phyloP scores from a whole-genome alignment of 2,113 vertebrate genomes.

The Crotalus helleri region DNA sequence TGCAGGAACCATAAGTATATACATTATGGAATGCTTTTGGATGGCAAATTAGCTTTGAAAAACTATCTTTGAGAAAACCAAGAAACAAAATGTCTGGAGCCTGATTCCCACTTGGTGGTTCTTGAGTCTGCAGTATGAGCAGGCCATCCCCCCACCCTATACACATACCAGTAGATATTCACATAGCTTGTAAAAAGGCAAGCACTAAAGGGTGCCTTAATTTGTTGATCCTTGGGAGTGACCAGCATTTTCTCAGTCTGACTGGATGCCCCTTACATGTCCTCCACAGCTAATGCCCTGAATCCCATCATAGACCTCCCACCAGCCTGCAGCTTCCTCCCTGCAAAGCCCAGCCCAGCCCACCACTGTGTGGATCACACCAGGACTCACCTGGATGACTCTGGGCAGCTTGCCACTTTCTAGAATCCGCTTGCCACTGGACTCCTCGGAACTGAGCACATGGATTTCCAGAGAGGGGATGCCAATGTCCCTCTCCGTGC shows the following conservation, averaged over 20 bases:
- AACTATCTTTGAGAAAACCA: background rate
- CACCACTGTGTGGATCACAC: accelerated
- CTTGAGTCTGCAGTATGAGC: background rate
- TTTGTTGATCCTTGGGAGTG: background rate
- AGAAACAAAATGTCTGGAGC: background rate
- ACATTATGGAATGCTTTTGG: background rate
- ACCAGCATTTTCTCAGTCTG: background rate
- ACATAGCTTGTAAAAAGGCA: background rate
- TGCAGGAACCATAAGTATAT: background rate
- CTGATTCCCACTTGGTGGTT: background rate
- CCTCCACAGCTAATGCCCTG: background rate
- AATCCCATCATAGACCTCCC: too few relatives aligned
- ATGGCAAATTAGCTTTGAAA: background rate
- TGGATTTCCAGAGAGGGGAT: conserved; percentile 76
- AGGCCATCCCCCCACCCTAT: background rate
- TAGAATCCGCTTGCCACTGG: conserved; percentile 60
- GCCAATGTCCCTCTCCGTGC: background rate
- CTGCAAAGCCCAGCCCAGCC: background rate
- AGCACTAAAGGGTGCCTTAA: background rate
- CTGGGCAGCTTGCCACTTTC: conserved; percentile 65
- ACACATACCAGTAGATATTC: background rate
- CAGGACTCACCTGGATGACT: conserved; percentile 66
- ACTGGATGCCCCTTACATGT: too few relatives aligned
- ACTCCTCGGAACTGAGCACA: conserved; percentile 46
- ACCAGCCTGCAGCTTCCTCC: background rate